Base-by-base conservation (phyloP, 2,797 vertebrate genomes). In the Euphonia xanthogaster region DNA sequence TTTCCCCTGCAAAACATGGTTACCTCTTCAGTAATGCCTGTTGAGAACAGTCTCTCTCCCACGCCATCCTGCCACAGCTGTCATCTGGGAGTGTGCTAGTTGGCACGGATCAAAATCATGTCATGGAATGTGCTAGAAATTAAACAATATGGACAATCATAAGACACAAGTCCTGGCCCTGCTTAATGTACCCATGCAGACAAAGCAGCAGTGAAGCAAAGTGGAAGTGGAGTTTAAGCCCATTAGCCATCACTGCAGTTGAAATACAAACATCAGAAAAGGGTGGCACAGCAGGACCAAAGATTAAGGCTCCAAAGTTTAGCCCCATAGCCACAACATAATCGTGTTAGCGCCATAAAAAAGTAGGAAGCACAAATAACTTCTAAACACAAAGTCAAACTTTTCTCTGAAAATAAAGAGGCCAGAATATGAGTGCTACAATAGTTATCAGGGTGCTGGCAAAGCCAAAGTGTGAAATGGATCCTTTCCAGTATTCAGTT, bases 401-500 rank as follows among this genome's bases (percentile, higher is more conserved):
- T 79, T 60, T 82, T 67, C 55, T 88, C 66, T 88, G 76, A 60
- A 94, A 96, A 90, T 73, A 80, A 61, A 93, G 48, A 86, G 53
- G 63, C 47, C 83, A 91, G 82, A 86, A 93, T 87, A 97, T 88
- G 93, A 93, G 89, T 70, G 88, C 66, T 60, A 91, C 94, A 95
- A 94, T 47, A 93, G 76, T 51, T 94, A 96, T 47, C 82, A 78
- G 70, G 58, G 72, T 0, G 1, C 91, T 95, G 95, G 93, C 94
- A 96, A 93, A 91, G 51, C 44, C 86, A 1, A 90, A 94, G 91
- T 86, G 91, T 94, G 89, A 94, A 96, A 81, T 93, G 94, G 94
- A 94, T 44, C 48, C 67, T 73, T 96, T 94, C 95, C 96, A 97
- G 91, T 66, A 94, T 86, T 93, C 88, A 86, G 51, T 78, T 94